A percentile compares a stretch with the other conserved stretches of the same genome.
These are phyloP conservation scores for Hyles lineata DNA, from an alignment of 2,888 invertebrate species.

Conservation along the genomic window DNA sequence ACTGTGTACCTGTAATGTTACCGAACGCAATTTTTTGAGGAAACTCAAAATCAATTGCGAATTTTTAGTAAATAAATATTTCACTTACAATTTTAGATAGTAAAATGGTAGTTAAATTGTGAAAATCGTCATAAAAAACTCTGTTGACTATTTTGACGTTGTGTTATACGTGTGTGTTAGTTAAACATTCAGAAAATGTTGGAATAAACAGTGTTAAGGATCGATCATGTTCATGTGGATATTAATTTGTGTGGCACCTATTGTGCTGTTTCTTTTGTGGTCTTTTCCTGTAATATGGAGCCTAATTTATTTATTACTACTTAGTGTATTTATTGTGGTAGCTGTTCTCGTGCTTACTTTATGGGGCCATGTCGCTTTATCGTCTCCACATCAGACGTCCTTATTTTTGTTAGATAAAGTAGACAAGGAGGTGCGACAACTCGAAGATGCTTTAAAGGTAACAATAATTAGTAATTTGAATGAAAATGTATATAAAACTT, in stretches of 20 bases:
- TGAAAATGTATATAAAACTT: not conserved
- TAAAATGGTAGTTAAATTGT: not conserved
- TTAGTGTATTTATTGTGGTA: slow-evolving; percentile 61
- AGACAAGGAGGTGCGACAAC: slow-evolving; percentile 85
- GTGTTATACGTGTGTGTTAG: not conserved
- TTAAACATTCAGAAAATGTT: not conserved
- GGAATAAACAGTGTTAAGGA: slow-evolving; percentile 39
- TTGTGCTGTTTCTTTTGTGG: slow-evolving; percentile 64
- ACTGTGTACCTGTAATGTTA: not conserved
- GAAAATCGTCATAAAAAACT: not conserved
- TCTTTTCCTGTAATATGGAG: slow-evolving; percentile 68
- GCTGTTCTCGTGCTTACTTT: slow-evolving; percentile 73
- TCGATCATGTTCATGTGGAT: slow-evolving; percentile 65
- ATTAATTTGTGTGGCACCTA: slow-evolving; percentile 54
- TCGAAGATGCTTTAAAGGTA: slow-evolving; percentile 87
- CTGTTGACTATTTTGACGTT: not conserved
- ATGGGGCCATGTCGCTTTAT: slow-evolving; percentile 87
- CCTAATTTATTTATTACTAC: slow-evolving; percentile 59
- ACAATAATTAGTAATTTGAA: slow-evolving; percentile 18
- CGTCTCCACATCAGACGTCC: slow-evolving; percentile 87
- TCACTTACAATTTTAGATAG: not conserved
- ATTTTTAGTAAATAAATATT: slow-evolving; percentile 13
- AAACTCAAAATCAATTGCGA: slow-evolving; percentile 21
- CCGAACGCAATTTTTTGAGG: slow-evolving; percentile 7
- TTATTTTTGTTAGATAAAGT: slow-evolving; percentile 84